Base-by-base conservation (phyloP, 2,888 invertebrate genomes). In the Cheilosia pagana region DNA sequence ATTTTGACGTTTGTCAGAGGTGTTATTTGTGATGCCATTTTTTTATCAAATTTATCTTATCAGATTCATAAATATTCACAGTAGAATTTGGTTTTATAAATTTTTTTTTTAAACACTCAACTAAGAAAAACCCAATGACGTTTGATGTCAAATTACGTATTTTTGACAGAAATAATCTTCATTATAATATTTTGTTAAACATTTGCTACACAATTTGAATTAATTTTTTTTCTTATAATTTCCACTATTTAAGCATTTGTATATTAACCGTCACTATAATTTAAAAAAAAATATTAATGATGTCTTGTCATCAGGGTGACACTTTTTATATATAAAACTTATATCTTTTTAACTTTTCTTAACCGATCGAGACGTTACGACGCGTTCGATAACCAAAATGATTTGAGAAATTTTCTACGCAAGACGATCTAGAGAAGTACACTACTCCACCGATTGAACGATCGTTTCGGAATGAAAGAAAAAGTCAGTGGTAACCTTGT, bases 381-480 rank as follows among this genome's bases (percentile, higher is more conserved):
- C 53, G n/a, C 45, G 39, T 70, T 72, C 50, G 71, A 60, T 60
- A 60, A 53, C 10, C 65, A 65, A 70, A 14, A 23, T 63, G 21
- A 39, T 60, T 50, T 21, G 21, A 57, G 6, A 60, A 67, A 6
- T 41, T 79, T 72, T 48, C 39, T 41, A 71, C 39, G 35, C 45
- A 62, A 77, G 74, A 53, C 60, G 74, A 74, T 65, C 76, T 50
- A 70, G 78, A 79, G 65, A 67, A 70, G 50, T 72, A 45, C 48
- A 76, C 85, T 81, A 90, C 90, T 89, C 90, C 88, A 89, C 91
- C 89, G 89, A 88, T 89, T 88, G 89, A 91, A 88, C 89, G 90
- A 89, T 91, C 89, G 90, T 89, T 89, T 88, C 90, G 89, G 89
- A 91, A 91, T 92, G 90, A 90, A 89, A 89, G 88, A 89, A 88